phyloP scores from a whole-genome alignment of 92 coral and sea anemone species.

The Porites rus region DNA sequence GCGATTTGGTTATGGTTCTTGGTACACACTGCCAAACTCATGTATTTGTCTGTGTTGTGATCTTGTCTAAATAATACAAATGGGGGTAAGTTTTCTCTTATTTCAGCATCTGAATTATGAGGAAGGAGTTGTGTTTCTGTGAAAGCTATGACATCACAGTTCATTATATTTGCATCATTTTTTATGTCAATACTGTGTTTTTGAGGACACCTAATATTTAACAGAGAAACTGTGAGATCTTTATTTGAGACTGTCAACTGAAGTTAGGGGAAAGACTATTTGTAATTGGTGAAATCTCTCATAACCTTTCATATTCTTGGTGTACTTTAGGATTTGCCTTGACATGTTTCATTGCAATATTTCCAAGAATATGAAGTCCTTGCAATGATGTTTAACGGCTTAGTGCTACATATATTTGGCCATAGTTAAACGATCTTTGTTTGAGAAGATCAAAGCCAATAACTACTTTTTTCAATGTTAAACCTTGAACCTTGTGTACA shows the following conservation, averaged over 20 bases:
- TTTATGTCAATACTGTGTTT: conserved; percentile 72
- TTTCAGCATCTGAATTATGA: conserved; percentile 33
- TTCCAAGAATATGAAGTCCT: conserved; percentile 54
- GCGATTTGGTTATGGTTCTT: conserved; percentile 17
- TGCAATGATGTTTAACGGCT: conserved; percentile 54
- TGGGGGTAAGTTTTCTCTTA: conserved; percentile 53
- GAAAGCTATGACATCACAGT: conserved; percentile 60
- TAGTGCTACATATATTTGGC: conserved; percentile 63
- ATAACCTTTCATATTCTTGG: conserved; percentile 55
- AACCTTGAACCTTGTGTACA: conserved; percentile 65
- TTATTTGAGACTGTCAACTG: conserved; percentile 10
- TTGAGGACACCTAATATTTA: conserved; percentile 61
- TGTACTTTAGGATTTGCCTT: conserved; percentile 56
- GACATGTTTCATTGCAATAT: conserved; percentile 46
- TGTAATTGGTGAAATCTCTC: conserved; percentile 18
- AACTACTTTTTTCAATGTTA: conserved; percentile 56
- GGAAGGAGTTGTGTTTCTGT: conserved; percentile 76
- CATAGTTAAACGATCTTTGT: conserved; percentile 63
- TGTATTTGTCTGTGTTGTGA: conserved; percentile 44
- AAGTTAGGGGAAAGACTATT: conserved; percentile 21
- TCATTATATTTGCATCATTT: conserved; percentile 50
- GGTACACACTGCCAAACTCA: conserved; percentile 44
- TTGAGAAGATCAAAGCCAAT: conserved; percentile 51
- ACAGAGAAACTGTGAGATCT: conserved; percentile 21
- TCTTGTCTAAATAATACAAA: conserved; percentile 56